Evolutionary conservation across 2,888 invertebrate species (phyloP).

Genomic region (Lochmaea crataegi): DNA sequence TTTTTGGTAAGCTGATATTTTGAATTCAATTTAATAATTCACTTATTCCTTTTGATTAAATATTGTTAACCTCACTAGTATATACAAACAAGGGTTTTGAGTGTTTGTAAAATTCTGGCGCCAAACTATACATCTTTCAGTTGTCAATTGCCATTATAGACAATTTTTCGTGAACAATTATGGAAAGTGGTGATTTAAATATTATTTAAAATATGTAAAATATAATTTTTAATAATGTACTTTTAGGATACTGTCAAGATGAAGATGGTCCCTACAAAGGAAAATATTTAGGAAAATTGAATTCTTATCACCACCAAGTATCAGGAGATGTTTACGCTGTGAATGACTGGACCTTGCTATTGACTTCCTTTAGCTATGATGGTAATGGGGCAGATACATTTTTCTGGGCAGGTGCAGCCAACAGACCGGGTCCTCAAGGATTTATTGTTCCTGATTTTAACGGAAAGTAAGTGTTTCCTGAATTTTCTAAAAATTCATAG

Average conservation of each 20-base stretch:
- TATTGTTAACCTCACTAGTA: background rate
- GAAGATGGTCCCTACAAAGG: constrained; percentile 83
- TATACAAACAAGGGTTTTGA: background rate
- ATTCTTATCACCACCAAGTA: constrained; percentile 93
- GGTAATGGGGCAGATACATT: constrained; percentile 92
- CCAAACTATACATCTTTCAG: background rate
- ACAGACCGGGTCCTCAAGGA: constrained; percentile 89
- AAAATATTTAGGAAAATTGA: constrained; percentile 84
- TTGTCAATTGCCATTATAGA: background rate
- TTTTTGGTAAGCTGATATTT: background rate
- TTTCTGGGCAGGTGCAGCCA: constrained; percentile 92
- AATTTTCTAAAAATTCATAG: background rate
- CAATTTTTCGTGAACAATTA: background rate
- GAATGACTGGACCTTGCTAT: constrained; percentile 83
- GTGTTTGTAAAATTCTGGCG: background rate
- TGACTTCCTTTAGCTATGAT: constrained; percentile 88
- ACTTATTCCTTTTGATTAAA: background rate
- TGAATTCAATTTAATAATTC: background rate
- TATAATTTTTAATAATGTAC: background rate
- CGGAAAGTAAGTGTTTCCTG: constrained; percentile 75
- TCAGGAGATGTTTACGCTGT: constrained; percentile 91
- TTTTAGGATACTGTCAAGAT: constrained; percentile 63
- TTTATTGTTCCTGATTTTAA: constrained; percentile 91
- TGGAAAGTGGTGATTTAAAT: background rate
- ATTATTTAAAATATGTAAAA: too few species aligned